phyloP scores from a whole-genome alignment of 2,797 vertebrate species.

The Acropternis orthonyx region DNA sequence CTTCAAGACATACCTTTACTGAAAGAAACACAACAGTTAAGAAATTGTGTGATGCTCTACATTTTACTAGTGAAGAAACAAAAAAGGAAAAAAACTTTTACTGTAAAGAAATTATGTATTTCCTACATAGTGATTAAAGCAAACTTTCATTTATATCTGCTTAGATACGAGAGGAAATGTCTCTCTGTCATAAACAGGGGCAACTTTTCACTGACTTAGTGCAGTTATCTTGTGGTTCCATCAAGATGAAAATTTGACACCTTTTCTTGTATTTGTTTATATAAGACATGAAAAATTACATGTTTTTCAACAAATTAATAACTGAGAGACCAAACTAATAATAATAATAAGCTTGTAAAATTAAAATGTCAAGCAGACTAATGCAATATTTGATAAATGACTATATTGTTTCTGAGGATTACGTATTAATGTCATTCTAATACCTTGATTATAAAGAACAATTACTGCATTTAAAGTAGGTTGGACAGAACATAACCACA shows the following conservation, averaged over 20 bases:
- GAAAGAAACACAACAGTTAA: background rate
- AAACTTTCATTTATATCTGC: background rate
- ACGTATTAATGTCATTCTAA: constrained; percentile 60
- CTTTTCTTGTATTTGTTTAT: constrained; percentile 11
- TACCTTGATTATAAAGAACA: constrained; percentile 52
- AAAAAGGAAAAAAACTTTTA: background rate
- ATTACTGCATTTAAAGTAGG: constrained; percentile 26
- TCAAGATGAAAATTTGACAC: background rate
- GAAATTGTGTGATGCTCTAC: background rate
- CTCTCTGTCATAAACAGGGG: background rate
- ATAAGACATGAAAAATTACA: constrained; percentile 35
- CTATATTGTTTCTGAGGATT: constrained; percentile 28
- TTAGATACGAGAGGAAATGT: background rate
- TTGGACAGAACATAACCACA: background rate
- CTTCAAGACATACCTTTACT: background rate
- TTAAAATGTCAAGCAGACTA: constrained; percentile 62
- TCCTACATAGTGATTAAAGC: background rate
- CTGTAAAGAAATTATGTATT: background rate
- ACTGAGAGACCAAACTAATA: constrained; percentile 27
- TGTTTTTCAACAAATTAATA: constrained; percentile 53
- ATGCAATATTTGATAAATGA: constrained; percentile 38
- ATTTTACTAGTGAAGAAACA: background rate
- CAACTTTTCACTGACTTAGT: background rate
- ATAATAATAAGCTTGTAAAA: constrained; percentile 55
- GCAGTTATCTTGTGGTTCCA: background rate